phyloP scores from a whole-genome alignment of 2,797 vertebrate species.

The Taenioides sp. region DNA sequence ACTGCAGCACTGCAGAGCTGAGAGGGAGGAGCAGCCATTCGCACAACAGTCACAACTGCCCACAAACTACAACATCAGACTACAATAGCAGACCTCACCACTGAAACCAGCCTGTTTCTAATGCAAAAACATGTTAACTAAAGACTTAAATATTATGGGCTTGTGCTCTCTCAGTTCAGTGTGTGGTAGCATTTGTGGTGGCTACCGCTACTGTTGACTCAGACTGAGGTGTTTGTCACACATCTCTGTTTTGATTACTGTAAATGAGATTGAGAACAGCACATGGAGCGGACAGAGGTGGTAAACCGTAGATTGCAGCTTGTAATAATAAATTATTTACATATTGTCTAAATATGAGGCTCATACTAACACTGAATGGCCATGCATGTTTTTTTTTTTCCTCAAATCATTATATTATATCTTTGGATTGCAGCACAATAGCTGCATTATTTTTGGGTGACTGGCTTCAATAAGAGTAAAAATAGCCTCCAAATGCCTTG shows the following conservation, averaged over 20 bases:
- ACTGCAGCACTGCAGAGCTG: conserved; percentile 76
- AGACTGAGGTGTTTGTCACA: conserved; percentile 36
- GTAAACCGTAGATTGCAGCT: conserved; percentile 10
- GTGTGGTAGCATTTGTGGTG: conserved; percentile 27
- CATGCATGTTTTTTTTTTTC: not conserved
- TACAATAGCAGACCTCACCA: conserved; percentile 22
- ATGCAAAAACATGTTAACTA: conserved; percentile 10
- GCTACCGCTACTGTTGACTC: conserved; percentile 49
- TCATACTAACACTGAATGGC: not conserved
- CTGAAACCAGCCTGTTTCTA: conserved; percentile 15
- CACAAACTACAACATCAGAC: conserved; percentile 24
- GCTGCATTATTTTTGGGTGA: conserved; percentile 13
- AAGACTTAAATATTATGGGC: conserved; percentile 3
- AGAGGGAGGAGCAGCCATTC: conserved; percentile 51
- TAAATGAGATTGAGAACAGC: conserved; percentile 17
- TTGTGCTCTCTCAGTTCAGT: conserved; percentile 6
- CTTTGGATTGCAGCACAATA: conserved; percentile 5
- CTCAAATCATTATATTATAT: not conserved
- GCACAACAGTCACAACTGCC: conserved; percentile 56
- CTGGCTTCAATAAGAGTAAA: conserved; percentile 5
- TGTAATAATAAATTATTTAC: conserved; percentile 15
- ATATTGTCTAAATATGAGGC: not conserved
- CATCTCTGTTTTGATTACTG: conserved; percentile 27
- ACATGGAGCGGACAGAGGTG: conserved; percentile 18
- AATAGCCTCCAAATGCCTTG: not conserved